Percentiles rank a stretch among this genome's conserved stretches.
Conservation (phyloP, 2,797 vertebrate species). For the Eremophila alpestris region DNA sequence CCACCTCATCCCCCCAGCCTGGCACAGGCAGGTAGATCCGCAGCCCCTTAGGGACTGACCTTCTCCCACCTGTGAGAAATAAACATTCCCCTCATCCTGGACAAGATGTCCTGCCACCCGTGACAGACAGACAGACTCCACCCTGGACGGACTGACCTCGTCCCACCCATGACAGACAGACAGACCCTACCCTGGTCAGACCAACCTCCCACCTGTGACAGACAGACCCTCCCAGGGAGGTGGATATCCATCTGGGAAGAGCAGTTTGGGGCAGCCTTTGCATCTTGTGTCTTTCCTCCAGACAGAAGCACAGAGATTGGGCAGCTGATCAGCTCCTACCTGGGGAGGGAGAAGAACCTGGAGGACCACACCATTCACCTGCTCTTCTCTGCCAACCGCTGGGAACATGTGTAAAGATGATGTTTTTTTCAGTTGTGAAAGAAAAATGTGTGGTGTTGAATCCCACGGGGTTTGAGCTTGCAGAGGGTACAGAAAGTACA, state of each 20-base stretch:
- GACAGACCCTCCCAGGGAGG: fast-evolving
- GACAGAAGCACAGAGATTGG: constrained; percentile 92
- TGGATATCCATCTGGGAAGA: fast-evolving
- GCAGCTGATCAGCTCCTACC: constrained; percentile 86
- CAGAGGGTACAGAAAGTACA: fast-evolving
- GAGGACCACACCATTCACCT: constrained; percentile 94
- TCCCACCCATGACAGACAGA: too few species aligned
- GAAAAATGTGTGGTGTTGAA: fast-evolving
- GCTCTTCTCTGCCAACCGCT: constrained; percentile 96
- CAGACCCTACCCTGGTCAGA: too few species aligned
- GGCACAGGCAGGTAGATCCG: not conserved
- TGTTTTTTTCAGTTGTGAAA: not conserved
- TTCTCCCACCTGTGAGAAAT: not conserved
- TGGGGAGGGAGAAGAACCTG: constrained; percentile 86
- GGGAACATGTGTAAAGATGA: constrained; percentile 89
- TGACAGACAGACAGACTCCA: too few species aligned
- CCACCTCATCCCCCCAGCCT: fast-evolving
- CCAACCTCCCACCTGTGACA: fast-evolving
- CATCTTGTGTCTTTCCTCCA: constrained; percentile 26
- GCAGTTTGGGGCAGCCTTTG: not conserved
- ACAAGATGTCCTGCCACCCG: not conserved
- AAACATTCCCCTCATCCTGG: not conserved
- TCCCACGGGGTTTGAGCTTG: fast-evolving
- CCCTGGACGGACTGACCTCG: not conserved
- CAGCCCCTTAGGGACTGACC: fast-evolving